Conservation (phyloP, 2,113 vertebrate species). For the Pseudorasbora parva region DNA sequence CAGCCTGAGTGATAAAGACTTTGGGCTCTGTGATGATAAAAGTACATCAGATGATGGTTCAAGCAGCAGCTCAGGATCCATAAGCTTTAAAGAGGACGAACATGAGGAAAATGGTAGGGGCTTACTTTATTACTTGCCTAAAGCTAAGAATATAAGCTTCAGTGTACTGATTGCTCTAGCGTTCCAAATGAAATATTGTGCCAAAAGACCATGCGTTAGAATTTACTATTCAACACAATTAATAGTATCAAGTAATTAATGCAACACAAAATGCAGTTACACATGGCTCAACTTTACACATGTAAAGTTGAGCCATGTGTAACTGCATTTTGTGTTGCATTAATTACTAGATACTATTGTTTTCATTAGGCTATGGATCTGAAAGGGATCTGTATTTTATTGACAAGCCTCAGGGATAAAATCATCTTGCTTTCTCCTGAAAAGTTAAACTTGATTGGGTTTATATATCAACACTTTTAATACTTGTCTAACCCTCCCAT, state of each 20-base stretch:
- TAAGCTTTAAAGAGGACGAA: constrained; percentile 64
- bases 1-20: constrained; percentile 53
- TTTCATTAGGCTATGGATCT: neutral
- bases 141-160: neutral
- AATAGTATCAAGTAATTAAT: too few species aligned
- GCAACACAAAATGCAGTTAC: too few species aligned
- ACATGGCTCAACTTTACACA: neutral
- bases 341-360: constrained; percentile 1
- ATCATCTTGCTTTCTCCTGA: neutral
- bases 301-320: too few species aligned
- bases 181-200: neutral
- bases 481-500: neutral
- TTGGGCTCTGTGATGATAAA: constrained; percentile 64
- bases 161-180: neutral
- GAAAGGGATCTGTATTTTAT: neutral
- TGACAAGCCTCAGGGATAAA: neutral
- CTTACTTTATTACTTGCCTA: neutral
- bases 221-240: neutral
- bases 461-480: neutral
- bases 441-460: constrained; percentile 23
- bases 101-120: constrained; percentile 76
- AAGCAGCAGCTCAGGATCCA: constrained; percentile 57
- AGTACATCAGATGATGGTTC: constrained; percentile 68
- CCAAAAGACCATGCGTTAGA: neutral
- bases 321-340: neutral